Evolutionary conservation across 2,797 vertebrate genomes (phyloP).

Genomic region (Pteropus rufus): DNA sequence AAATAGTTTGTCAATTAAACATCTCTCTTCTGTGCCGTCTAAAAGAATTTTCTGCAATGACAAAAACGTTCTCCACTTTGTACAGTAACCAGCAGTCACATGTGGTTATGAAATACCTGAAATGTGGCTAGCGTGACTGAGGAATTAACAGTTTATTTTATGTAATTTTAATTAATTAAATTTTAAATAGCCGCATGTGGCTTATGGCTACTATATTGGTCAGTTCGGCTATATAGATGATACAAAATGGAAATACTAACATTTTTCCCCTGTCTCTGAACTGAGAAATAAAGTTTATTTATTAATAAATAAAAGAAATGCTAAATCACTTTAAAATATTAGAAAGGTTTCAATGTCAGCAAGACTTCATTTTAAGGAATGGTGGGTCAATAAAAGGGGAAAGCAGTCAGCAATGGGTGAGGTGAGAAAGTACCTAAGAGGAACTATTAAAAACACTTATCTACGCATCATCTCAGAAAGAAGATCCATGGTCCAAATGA

Average conservation of each 20-base stretch:
- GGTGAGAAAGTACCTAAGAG: background rate
- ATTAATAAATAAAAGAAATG: background rate
- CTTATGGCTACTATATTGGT: background rate
- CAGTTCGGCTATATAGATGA: background rate
- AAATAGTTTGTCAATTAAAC: background rate
- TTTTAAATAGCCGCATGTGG: conserved; percentile 12
- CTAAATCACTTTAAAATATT: background rate
- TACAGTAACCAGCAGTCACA: background rate
- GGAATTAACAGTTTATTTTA: background rate
- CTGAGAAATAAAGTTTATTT: background rate
- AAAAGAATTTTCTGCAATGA: background rate
- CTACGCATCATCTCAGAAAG: conserved; percentile 4
- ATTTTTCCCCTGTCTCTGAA: background rate
- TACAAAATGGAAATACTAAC: background rate
- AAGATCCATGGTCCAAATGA: background rate
- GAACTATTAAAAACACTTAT: background rate
- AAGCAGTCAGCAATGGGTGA: background rate
- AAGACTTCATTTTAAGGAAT: background rate
- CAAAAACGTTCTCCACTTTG: background rate
- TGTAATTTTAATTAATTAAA: conserved; percentile 19
- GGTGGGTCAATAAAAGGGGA: background rate
- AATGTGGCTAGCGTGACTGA: background rate
- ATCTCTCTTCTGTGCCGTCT: background rate
- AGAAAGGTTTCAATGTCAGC: background rate
- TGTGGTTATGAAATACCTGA: background rate